Evolutionary conservation across 2,888 invertebrate species (phyloP), one percentile per base, ranked within the genome.

Genomic region (Xestia ashworthii): DNA sequence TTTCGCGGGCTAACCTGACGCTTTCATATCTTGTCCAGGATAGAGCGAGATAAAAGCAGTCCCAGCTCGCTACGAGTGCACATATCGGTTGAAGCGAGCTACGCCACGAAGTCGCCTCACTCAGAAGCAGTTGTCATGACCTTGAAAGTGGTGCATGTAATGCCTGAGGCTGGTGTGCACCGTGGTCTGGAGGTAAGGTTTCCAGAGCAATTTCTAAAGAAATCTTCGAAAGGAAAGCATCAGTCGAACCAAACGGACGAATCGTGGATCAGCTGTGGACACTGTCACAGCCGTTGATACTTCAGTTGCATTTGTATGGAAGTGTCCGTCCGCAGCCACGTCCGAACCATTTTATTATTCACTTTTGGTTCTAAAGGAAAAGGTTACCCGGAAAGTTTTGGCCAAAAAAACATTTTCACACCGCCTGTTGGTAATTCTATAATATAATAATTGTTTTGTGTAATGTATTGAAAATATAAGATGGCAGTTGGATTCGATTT

Each of bases 121-220:
- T 85, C 90, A 0, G 89, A 93, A 1, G 68, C 80, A 0, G 86
- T 95, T 3, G 87, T 89, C 6, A 93, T 91, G 12, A 88, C 91
- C 3, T 72, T 96, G 19, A 91, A 60, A 71, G 92, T 96, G 4
- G 88, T 87, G 46, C 90, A 95, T 81, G 90, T 91, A 0, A 92
- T 96, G 93, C 96, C 96, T 3, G 91, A 81, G 41, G 95, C 96
- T 79, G 95, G 95, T 0, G 91, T 96, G 0, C 84, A 93, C 19
- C 87, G 92, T 5, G 93, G 94, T 9, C 87, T 96, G 48, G 95
- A 96, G 93, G 96, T 96, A 76, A 80, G 87, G 79, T 41, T 5
- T 11, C 11, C 11, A 8, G 12, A 67, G 32, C 12, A 16, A 16
- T 50, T 12, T 75, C 12, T 16, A 22, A 32, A 32, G 11, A 41